Percentiles rank a stretch among this genome's conserved stretches.
phyloP scores from a whole-genome alignment of 2,888 invertebrate species.

The Epinotia brunnichana region DNA sequence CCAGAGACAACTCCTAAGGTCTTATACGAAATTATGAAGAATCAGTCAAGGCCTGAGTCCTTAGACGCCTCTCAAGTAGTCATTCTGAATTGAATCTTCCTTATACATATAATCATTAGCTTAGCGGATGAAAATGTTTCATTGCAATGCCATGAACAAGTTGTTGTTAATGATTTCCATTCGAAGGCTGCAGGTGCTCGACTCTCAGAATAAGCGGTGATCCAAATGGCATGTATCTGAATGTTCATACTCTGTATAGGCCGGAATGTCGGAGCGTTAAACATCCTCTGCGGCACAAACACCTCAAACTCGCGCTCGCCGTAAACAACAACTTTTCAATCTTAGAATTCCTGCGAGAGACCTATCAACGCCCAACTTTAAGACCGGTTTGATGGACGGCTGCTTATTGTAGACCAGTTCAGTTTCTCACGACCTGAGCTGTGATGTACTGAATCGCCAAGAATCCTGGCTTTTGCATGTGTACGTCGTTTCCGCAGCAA shows the following conservation, averaged over 20 bases:
- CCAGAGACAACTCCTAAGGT: not conserved
- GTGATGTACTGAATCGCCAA: not conserved
- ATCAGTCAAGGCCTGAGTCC: not conserved
- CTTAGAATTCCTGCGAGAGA: slow-evolving; percentile 23
- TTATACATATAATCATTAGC: no score
- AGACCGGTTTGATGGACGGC: not conserved
- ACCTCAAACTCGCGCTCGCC: slow-evolving; percentile 11
- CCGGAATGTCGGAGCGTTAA: slow-evolving; percentile 33
- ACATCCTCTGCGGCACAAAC: slow-evolving; percentile 45
- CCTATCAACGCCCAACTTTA: slow-evolving; percentile 4
- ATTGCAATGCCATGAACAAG: not conserved
- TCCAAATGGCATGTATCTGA: not conserved
- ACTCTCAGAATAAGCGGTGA: not conserved
- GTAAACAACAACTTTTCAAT: slow-evolving; percentile 35
- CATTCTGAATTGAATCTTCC: no score
- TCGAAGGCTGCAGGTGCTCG: not conserved
- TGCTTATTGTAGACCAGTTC: slow-evolving; percentile 1
- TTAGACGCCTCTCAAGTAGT: not conserved
- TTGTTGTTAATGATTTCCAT: not conserved
- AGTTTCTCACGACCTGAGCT: not conserved
- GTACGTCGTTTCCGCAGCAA: not conserved
- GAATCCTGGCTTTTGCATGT: not conserved
- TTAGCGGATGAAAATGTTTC: no score
- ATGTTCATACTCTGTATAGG: not conserved
- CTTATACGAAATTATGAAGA: not conserved